Percentiles rank a stretch among this genome's conserved stretches.
Evolutionary conservation across 2,888 invertebrate genomes (phyloP).

Genomic region (Thereva unica): DNA sequence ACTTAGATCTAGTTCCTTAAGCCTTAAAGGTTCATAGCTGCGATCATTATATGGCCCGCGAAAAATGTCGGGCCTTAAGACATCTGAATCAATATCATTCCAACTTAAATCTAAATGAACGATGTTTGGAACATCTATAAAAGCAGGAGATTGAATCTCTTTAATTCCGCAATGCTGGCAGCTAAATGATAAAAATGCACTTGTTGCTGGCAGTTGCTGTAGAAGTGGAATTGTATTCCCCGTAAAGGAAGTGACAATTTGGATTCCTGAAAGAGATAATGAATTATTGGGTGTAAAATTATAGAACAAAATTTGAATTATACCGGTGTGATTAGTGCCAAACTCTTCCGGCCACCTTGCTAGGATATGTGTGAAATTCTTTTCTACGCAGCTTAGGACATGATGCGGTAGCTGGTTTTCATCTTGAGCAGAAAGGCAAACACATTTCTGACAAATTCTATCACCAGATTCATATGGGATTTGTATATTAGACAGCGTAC

Average conservation of each 20-base stretch:
- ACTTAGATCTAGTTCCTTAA: slow-evolving; percentile 66
- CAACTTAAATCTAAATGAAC: slow-evolving; percentile 54
- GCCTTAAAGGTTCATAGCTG: slow-evolving; percentile 63
- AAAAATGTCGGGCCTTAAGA: slow-evolving; percentile 67
- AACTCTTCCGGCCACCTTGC: slow-evolving; percentile 55
- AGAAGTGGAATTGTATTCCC: slow-evolving; percentile 51
- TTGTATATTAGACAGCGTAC: slow-evolving; percentile 46
- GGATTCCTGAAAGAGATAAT: slow-evolving; percentile 44
- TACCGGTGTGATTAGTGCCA: slow-evolving; percentile 50
- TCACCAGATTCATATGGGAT: slow-evolving; percentile 53
- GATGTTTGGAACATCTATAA: slow-evolving; percentile 55
- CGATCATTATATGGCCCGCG: slow-evolving; percentile 66
- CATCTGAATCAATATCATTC: slow-evolving; percentile 59
- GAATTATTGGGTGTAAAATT: background rate
- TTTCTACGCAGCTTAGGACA: slow-evolving; percentile 51
- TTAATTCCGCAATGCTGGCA: slow-evolving; percentile 55
- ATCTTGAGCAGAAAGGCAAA: slow-evolving; percentile 49
- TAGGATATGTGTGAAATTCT: slow-evolving; percentile 53
- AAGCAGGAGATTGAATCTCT: slow-evolving; percentile 52
- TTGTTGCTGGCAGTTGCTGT: slow-evolving; percentile 55
- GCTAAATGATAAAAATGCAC: slow-evolving; percentile 51
- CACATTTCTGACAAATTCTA: slow-evolving; percentile 53
- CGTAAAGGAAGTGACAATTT: slow-evolving; percentile 53
- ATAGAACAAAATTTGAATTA: slow-evolving; percentile 12
- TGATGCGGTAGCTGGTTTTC: slow-evolving; percentile 46